Evolutionary conservation across 2,113 vertebrate species (phyloP), one percentile per base, ranked within the genome.

Genomic region (Pollimyrus isidori): DNA sequence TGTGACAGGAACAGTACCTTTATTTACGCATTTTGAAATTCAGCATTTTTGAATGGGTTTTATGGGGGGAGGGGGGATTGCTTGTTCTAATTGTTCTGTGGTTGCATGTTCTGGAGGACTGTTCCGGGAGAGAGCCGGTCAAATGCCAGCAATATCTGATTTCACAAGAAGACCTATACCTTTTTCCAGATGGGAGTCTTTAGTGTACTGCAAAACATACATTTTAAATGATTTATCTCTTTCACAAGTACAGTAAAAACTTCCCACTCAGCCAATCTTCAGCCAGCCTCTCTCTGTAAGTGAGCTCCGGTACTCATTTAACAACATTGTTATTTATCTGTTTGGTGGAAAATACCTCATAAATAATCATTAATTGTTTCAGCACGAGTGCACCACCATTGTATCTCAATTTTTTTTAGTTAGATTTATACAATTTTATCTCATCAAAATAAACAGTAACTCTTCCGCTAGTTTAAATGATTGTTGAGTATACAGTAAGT

Each of bases 1-100:
- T 73, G 26, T 90, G 62, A 49, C 19, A 35, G 52, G 90, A 15
- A 21, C 86, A 87, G 39, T 39, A 88, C 17, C 92, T n/a, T 46
- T 17, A 4, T 89, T 56, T 65, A 58, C 45, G 21, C 23, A 15
- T 62, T 53, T 48, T 50, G 87, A 91, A 50, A 85, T 85, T 50
- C 11, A 48, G 35, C 58, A 0, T 65, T 65, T 69, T 30, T 69
- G 10, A 69, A 69, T 69, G n/a, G 62, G 62, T 11, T 80, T 80
- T 80, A 42, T 17, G 26, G 35, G 30, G 1, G 30, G 35, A 1
- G 35, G 35, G 35, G 35, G 35, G 35, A 35, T 39, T 13, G 69
- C 13, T 35, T 76, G 30, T 35, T 2, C 1, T 80, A 39, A 42
- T 39, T 42, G 35, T 39, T 42, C 73, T 80, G 6, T 11, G 13